Conservation (phyloP, 2,888 invertebrate species). For the Allophyes oxyacanthae region DNA sequence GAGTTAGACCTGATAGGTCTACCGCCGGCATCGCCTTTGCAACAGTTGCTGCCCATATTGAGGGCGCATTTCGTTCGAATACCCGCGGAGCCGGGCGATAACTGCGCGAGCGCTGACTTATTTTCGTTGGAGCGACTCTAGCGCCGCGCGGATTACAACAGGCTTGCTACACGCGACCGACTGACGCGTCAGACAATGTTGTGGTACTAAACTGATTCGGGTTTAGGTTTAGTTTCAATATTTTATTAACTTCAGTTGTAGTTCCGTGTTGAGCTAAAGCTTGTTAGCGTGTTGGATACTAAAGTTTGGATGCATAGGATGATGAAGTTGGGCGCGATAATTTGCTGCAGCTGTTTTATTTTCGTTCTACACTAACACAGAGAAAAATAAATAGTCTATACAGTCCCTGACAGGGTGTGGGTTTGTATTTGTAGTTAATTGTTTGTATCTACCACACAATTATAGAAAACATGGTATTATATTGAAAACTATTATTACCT, state of each 20-base stretch:
- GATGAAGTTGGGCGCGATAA: too few relatives aligned
- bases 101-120: constrained; percentile 75
- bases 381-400: too few relatives aligned
- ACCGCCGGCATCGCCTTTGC: constrained; percentile 88
- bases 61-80: constrained; percentile 79
- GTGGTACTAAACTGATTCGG: constrained; percentile 14
- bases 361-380: too few relatives aligned
- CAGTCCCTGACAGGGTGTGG: too few relatives aligned
- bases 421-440: too few relatives aligned
- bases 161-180: constrained; percentile 38
- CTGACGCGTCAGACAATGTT: constrained; percentile 52
- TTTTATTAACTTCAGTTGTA: constrained; percentile 6
- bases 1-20: constrained; percentile 82
- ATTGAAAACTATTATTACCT: too few relatives aligned
- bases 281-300: background rate
- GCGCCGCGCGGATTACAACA: constrained; percentile 71
- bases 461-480: too few relatives aligned
- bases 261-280: background rate
- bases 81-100: constrained; percentile 78
- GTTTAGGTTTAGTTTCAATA: constrained; percentile 7
- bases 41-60: constrained; percentile 90
- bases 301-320: background rate
- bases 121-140: constrained; percentile 78
- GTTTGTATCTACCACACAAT: too few relatives aligned
- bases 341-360: too few relatives aligned